Base-by-base conservation (phyloP, 2,797 vertebrate species). In the Cuculus canorus region DNA sequence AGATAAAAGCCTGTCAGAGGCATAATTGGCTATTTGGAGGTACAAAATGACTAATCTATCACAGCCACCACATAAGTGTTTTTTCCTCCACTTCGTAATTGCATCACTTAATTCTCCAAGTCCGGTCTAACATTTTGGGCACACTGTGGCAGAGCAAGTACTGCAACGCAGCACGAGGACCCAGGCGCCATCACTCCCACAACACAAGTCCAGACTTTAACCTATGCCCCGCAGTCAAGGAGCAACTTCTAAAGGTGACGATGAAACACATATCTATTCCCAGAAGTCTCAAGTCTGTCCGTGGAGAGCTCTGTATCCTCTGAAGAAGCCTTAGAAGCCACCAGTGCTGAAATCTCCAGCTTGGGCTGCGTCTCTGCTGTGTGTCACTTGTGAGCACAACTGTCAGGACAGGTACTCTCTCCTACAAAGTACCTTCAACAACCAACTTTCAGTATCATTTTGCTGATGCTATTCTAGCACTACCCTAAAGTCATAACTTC, bases 21-120 rank as follows among this genome's bases (percentile, higher is more conserved):
- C 96, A 88, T 96, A 96, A 96, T 92, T 97, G 93, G 92, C 95
- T 96, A 95, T 96, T 93, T 95, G 89, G 89, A 96, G 87, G 95
- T 91, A 96, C 93, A 89, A 95, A 95, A 97, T 93, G 76, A 96
- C 87, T 93, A 96, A 96, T 96, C 92, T 96, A 96, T 96, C 92
- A 90, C 88, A 96, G 91, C 85, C 91, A 92, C 85, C 73, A 92
- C 95, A 73, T 82, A 88, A 96, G 73, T 86, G 80, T 10, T 47
- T 94, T 94, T 88, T 27, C 69, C 65, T 89, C 64, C 0, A 16
- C 85, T 93, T 93, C 83, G 30, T 93, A 96, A 96, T 92, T 96
- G 85, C 3, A 0, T 77, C 89, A 91, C 80, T 95, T 92, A 86
- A 73, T 94, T 88, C 94, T 73, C 60, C 48, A 57, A 90, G 90